Evolutionary conservation across 2,797 vertebrate species (phyloP).

Genomic region (Rhinella marina): DNA sequence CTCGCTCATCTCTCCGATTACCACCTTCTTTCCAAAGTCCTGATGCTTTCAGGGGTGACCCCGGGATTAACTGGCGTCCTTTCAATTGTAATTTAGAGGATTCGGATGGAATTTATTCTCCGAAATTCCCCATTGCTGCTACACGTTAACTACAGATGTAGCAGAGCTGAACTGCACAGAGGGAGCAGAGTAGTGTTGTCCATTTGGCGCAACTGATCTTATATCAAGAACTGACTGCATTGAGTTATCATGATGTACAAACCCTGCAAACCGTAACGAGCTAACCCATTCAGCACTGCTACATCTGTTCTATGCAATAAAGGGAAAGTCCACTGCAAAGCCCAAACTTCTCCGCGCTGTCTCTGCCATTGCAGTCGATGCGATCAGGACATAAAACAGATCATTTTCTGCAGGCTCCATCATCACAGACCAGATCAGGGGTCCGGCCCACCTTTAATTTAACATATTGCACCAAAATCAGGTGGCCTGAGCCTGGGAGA

Average conservation of each 20-base stretch:
- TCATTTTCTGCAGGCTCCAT: conserved; percentile 12
- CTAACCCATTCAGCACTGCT: background rate
- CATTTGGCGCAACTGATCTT: background rate
- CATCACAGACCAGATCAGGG: conserved; percentile 27
- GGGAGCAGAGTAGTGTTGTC: background rate
- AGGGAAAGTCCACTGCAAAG: too few relatives aligned
- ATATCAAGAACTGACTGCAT: too few relatives aligned
- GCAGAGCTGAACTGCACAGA: background rate
- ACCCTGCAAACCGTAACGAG: background rate
- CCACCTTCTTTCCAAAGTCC: background rate
- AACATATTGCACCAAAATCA: conserved; percentile 30
- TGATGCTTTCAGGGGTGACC: background rate
- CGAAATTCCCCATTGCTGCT: background rate
- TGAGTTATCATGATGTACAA: too few relatives aligned
- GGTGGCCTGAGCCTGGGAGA: background rate
- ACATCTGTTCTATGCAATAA: background rate
- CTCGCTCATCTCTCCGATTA: background rate
- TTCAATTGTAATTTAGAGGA: background rate
- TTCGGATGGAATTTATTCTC: background rate
- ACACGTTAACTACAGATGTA: background rate
- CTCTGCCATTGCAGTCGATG: background rate
- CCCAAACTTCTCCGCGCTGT: too few relatives aligned
- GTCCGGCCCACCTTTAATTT: conserved; percentile 31
- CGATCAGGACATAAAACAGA: background rate
- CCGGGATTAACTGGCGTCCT: background rate